Base-by-base conservation (phyloP, 2,888 invertebrate genomes). In the Orthonevra nobilis region DNA sequence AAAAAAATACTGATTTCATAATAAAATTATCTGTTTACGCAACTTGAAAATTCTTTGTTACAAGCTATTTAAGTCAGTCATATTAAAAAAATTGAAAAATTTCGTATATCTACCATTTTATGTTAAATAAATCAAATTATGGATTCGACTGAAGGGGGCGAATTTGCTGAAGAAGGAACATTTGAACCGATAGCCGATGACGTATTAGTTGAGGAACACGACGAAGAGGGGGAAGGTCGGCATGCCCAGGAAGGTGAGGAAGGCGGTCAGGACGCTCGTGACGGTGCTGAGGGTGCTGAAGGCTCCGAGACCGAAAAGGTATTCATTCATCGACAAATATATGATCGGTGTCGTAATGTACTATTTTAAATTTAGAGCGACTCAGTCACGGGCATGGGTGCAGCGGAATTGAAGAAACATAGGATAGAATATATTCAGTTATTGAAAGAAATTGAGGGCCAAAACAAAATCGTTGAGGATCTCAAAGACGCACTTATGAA, bases 381-480 rank as follows among this genome's bases (percentile, higher is more conserved):
- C 26, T 79, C 79, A 12, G 7, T 61, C 0, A 79, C 73, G 15
- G 79, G 79, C 0, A 68, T 79, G 79, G 73, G 56, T 38, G 73
- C 73, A 3, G 48, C 42, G 0, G 73, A 73, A 0, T 73, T 68
- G 50, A 68, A 79, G 36, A 73, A 40, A 6, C 79, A 79, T 5
- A 32, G 84, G 20, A 58, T 84, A 56, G 86, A 88, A 66, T 88
- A 88, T 20, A 48, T 85, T 40, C 81, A 85, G 3, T 61, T 88
- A 17, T 83, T 86, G 38, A 85, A 85, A 52, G 85, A 86, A 75
- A 87, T 88, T 32, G 85, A 86, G 0, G 83, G 83, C 69, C 88
- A 88, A 81, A 88, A 88, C 60, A 81, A 82, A 7, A 83, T 85
- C 32, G 84, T 88, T 3, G 84, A 83, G 58, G 84, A 85, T 34